phyloP scores from a whole-genome alignment of 2,888 invertebrate species.

The Cataglyphis cursor region DNA sequence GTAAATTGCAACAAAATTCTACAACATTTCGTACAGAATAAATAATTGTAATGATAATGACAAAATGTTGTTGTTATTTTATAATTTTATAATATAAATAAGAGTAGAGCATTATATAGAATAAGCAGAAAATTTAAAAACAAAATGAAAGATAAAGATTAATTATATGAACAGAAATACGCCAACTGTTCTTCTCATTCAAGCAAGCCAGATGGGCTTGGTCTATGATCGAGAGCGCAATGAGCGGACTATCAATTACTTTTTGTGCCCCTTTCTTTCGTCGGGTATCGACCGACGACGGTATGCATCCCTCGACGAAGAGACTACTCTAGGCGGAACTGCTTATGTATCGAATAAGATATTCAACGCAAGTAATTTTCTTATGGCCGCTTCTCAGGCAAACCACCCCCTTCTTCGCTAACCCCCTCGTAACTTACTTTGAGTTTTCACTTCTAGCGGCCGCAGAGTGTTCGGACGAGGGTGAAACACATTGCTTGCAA shows the following conservation, averaged over 20 bases:
- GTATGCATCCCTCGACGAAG: conserved; percentile 40
- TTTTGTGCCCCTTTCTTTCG: conserved; percentile 56
- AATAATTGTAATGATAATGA: conserved; percentile 29
- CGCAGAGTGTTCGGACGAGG: conserved; percentile 59
- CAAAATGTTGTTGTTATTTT: neutral
- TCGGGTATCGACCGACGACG: conserved; percentile 66
- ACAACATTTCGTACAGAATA: conserved; percentile 14
- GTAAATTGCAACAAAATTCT: conserved; percentile 22
- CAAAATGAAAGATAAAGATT: neutral
- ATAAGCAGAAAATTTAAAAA: neutral
- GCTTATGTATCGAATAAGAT: conserved; percentile 78
- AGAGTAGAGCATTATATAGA: neutral
- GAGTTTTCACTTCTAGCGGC: conserved; percentile 48
- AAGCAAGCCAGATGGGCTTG: conserved; percentile 40
- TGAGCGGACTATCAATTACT: conserved; percentile 67
- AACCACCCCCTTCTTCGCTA: conserved; percentile 63
- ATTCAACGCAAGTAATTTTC: conserved; percentile 82
- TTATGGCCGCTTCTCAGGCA: conserved; percentile 74
- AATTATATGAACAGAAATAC: neutral
- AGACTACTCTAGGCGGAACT: conserved; percentile 68
- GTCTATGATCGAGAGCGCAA: conserved; percentile 51
- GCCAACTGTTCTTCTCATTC: conserved; percentile 32
- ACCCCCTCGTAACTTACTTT: conserved; percentile 57
- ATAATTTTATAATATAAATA: neutral
- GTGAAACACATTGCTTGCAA: conserved; percentile 46